Percentiles rank a stretch among this genome's conserved stretches.
Evolutionary conservation across 2,888 invertebrate genomes (phyloP).

Genomic region (Acronicta psi): DNA sequence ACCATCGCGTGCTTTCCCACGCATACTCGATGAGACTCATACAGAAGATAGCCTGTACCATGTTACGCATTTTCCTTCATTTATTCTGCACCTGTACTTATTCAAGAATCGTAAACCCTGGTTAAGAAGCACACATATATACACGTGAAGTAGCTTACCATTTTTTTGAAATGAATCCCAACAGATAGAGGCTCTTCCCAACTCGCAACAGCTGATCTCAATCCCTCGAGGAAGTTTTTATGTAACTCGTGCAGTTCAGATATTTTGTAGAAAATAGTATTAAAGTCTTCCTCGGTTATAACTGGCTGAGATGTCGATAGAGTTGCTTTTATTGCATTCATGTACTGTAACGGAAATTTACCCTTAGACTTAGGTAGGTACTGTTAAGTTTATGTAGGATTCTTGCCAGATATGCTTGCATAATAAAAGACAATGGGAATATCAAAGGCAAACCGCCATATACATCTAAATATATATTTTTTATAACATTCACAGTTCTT

Average conservation of each 20-base stretch:
- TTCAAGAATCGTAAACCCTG: no score
- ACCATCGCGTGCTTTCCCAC: no score
- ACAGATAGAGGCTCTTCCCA: constrained; percentile 94
- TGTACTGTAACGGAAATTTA: constrained; percentile 90
- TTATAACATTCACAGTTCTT: no score
- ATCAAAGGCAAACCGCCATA: no score
- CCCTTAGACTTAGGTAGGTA: background rate
- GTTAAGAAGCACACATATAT: no score
- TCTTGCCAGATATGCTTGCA: no score
- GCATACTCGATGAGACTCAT: background rate
- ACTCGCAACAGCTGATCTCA: constrained; percentile 91
- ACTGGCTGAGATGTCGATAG: constrained; percentile 96
- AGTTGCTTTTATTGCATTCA: constrained; percentile 96
- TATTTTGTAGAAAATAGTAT: constrained; percentile 97
- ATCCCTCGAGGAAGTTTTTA: constrained; percentile 93
- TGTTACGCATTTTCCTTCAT: no score
- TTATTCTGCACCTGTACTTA: no score
- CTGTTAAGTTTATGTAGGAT: no score
- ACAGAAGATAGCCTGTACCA: no score
- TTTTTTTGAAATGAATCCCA: constrained; percentile 95
- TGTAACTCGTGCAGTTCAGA: constrained; percentile 95
- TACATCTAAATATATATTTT: no score
- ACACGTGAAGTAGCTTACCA: constrained; percentile 85
- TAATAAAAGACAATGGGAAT: no score
- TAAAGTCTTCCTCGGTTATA: constrained; percentile 95